A percentile compares a stretch with the other conserved stretches of the same genome.
Evolutionary conservation across 2,113 vertebrate genomes (phyloP).

Genomic region (Peromyscus maniculatus): DNA sequence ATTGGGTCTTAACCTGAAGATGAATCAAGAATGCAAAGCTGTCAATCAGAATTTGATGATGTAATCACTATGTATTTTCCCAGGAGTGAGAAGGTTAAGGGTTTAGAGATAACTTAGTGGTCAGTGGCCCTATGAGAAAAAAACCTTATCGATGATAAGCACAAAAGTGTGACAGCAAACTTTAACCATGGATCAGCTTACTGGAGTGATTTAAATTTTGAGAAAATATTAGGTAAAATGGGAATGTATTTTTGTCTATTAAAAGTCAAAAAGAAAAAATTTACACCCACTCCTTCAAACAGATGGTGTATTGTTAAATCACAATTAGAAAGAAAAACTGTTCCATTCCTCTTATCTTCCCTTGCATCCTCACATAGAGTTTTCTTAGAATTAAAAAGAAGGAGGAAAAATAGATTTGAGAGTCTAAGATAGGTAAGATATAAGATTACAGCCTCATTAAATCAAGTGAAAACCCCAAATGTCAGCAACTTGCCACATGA

Average conservation of each 20-base stretch:
- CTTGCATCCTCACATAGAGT: not conserved
- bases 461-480: not conserved
- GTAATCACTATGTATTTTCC: not conserved
- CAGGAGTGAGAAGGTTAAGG: not conserved
- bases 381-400: conserved; percentile 13
- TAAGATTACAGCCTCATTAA: not conserved
- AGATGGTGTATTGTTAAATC: conserved; percentile 56
- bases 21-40: not conserved
- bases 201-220: not conserved
- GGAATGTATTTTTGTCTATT: conserved; percentile 12
- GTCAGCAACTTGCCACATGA: not conserved
- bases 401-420: not conserved
- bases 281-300: not conserved
- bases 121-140: not conserved
- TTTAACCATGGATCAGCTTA: not conserved
- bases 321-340: conserved; percentile 39
- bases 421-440: not conserved
- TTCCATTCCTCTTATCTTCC: not conserved
- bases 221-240: conserved; percentile 52
- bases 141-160: not conserved
- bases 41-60: not conserved
- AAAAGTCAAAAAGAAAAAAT: not conserved
- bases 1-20: not conserved
- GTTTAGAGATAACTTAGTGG: not conserved
- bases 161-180: not conserved